Conservation (phyloP, 2,888 invertebrate genomes). For the Rapana venosa region DNA sequence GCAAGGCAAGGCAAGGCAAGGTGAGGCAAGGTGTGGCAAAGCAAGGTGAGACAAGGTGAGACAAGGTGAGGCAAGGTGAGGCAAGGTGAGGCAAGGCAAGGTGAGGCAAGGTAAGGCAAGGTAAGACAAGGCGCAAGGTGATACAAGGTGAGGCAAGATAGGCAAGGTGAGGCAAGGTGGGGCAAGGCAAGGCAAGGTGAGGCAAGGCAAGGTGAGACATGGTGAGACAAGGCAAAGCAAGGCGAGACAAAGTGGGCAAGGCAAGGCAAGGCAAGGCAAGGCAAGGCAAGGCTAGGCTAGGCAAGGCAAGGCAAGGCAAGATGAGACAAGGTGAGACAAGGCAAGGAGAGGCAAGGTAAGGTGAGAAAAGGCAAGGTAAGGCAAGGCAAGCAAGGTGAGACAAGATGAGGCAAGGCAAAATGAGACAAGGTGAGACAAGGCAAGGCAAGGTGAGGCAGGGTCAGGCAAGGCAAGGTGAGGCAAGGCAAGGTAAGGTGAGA, state of each 20-base stretch:
- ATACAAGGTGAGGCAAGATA: too few relatives aligned
- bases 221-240: constrained; percentile 21
- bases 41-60: too few relatives aligned
- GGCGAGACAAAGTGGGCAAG: constrained; percentile 22
- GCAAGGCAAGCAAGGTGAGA: background rate
- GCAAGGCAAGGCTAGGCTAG: background rate
- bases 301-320: background rate
- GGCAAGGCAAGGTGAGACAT: constrained; percentile 25
- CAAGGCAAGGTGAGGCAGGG: too few relatives aligned
- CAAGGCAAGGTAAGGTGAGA: too few relatives aligned
- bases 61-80: too few relatives aligned
- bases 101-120: constrained; percentile 25
- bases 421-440: too few relatives aligned
- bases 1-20: too few relatives aligned
- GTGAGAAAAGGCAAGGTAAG: background rate
- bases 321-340: background rate
- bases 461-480: too few relatives aligned
- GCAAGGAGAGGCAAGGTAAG: background rate
- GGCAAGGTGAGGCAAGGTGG: background rate
- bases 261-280: constrained; percentile 11
- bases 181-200: constrained; percentile 28
- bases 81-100: constrained; percentile 16
- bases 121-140: constrained; percentile 1
- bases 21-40: too few relatives aligned
- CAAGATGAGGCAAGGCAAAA: too few relatives aligned